Evolutionary conservation across 64 coral and sea anemone species (phyloP).

Genomic region (Acropora tenuis): DNA sequence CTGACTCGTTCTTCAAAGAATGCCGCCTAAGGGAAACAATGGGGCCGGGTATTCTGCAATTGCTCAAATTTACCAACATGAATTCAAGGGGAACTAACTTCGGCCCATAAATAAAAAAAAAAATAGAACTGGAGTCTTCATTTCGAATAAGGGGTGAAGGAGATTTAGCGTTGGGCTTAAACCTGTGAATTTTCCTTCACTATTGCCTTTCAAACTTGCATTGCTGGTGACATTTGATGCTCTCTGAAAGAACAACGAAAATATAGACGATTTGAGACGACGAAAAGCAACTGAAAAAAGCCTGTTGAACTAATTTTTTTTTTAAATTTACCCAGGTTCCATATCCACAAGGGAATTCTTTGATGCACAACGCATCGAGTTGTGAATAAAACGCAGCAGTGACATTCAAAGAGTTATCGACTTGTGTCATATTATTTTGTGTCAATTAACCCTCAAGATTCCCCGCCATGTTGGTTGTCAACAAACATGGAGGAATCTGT

Average conservation of each 20-base stretch:
- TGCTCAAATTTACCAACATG: too few species aligned
- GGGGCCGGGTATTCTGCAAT: too few species aligned
- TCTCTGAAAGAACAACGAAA: neutral
- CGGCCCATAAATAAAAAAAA: too few species aligned
- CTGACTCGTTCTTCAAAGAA: too few species aligned
- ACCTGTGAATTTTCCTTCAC: neutral
- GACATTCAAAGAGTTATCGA: slow-evolving; percentile 36
- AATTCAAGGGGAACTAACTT: too few species aligned
- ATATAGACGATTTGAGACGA: neutral
- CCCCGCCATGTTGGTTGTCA: slow-evolving; percentile 84
- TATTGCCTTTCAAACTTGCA: slow-evolving; percentile 8
- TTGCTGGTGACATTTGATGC: slow-evolving; percentile 21
- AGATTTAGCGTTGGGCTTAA: neutral
- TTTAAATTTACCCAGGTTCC: slow-evolving; percentile 85
- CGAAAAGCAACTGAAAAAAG: neutral
- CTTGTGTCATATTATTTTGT: slow-evolving; percentile 40
- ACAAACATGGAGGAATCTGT: slow-evolving; percentile 47
- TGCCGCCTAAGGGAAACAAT: too few species aligned
- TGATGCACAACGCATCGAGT: slow-evolving; percentile 82
- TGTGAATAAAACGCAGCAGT: slow-evolving; percentile 89
- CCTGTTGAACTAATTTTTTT: neutral
- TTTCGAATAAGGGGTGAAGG: neutral
- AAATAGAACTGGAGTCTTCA: too few species aligned
- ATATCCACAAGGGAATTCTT: slow-evolving; percentile 97
- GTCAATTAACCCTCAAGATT: neutral